Evolutionary conservation across 1,140 invertebrate genomes (phyloP), one percentile per base, ranked within the genome.

Genomic region (Scaptomyza graminum): DNA sequence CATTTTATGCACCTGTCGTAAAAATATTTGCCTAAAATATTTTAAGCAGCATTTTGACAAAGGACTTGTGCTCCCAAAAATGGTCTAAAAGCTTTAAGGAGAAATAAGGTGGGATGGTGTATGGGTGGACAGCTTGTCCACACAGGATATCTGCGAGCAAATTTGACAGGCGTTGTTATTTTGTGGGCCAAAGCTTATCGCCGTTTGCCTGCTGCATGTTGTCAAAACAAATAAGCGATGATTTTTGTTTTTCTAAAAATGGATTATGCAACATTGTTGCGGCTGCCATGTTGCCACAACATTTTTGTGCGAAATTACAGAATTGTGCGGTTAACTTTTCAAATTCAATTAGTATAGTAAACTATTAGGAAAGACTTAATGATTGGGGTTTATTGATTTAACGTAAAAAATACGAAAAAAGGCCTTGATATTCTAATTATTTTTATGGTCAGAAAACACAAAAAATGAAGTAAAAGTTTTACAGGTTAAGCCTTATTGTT

Each of bases 31-130:
- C 82, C 41, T 76, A 80, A 74, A 85, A 85, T 85, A 85, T 85
- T 85, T 85, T 85, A 85, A 85, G 82, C 82, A 77, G 70, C 77
- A 85, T 77, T 85, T 85, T 87, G 82, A 85, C 75, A 87, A 87
- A 87, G 82, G 82, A 85, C 81, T 79, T 69, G 50, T 34, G 31
- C 7, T 7, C 59, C 73, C 50, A 34, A 59, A 41, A 62, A 66
- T 34, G 1, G 28, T 31, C 28, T 65, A 70, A 51, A 46, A 78
- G 56, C 54, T 43, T 39, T 6, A 54, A 60, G 11, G 47, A 31
- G 18, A 44, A 11, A 18, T n/a, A 12, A 25, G 16, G n/a, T 37
- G 15, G 5, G 18, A 28, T 28, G 28, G 15, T 1, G 15, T 16
- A 4, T 8, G 11, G 31, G 31, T 34, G 31, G 31, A 34, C 25